Evolutionary conservation across 2,888 invertebrate genomes (phyloP).

Genomic region (Troides aeacus): DNA sequence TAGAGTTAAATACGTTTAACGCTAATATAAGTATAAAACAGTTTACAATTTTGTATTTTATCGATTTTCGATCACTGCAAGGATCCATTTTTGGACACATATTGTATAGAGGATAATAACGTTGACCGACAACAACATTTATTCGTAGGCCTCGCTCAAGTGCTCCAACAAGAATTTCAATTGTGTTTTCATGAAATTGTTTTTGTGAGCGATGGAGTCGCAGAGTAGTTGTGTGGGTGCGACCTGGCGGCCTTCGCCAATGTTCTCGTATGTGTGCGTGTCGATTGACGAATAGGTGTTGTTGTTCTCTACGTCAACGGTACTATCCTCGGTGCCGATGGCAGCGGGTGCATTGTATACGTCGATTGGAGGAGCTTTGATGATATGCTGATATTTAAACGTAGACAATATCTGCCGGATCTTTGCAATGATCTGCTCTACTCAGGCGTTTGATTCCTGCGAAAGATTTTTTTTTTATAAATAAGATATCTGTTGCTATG

Average conservation of each 20-base stretch:
- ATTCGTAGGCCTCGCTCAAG: slow-evolving; percentile 84
- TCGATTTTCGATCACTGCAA: slow-evolving; percentile 78
- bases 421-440: slow-evolving; percentile 92
- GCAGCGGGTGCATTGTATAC: slow-evolving; percentile 67
- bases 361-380: slow-evolving; percentile 73
- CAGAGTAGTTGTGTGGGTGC: slow-evolving; percentile 71
- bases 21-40: slow-evolving; percentile 68
- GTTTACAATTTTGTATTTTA: slow-evolving; percentile 63
- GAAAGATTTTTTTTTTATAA: slow-evolving; percentile 74
- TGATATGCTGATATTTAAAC: slow-evolving; percentile 84
- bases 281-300: slow-evolving; percentile 44
- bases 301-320: slow-evolving; percentile 65
- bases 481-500: slow-evolving; percentile 59
- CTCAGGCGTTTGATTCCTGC: slow-evolving; percentile 94
- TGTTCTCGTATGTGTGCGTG: slow-evolving; percentile 60
- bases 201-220: slow-evolving; percentile 75
- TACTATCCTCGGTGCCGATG: slow-evolving; percentile 64
- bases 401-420: slow-evolving; percentile 88
- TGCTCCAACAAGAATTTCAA: slow-evolving; percentile 83
- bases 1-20: slow-evolving; percentile 75
- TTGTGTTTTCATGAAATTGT: slow-evolving; percentile 72
- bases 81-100: slow-evolving; percentile 75
- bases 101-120: slow-evolving; percentile 72
- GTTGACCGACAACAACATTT: slow-evolving; percentile 63
- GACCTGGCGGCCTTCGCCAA: slow-evolving; percentile 64